Percentiles rank a stretch among this genome's conserved stretches.
These are phyloP conservation scores for Chloroclystis v-ata DNA, from an alignment of 2,888 invertebrate genomes.

Conservation along the genomic window DNA sequence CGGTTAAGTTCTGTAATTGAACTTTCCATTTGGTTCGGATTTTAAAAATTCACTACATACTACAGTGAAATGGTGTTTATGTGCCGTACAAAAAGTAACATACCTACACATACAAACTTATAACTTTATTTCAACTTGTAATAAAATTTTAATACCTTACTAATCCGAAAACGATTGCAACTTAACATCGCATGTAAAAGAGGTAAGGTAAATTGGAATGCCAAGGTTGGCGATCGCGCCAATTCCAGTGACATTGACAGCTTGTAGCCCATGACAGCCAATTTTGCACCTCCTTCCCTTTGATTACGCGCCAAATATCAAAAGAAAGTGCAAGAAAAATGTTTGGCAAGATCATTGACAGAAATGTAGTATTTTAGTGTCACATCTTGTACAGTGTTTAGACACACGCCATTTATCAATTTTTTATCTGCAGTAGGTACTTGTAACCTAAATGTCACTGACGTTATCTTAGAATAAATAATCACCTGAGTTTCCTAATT, in stretches of 20 bases:
- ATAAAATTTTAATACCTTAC: no score
- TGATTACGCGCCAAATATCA: slow-evolving; percentile 4
- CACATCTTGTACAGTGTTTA: slow-evolving; percentile 8
- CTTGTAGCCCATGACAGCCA: slow-evolving; percentile 11
- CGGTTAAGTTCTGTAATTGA: no score
- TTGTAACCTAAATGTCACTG: slow-evolving; percentile 16
- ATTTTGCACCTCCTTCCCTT: slow-evolving; percentile 13
- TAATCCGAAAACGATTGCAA: no score
- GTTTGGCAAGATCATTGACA: slow-evolving; percentile 13
- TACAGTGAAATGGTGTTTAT: no score
- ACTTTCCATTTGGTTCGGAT: no score
- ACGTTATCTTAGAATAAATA: slow-evolving; percentile 24
- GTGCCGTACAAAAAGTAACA: no score
- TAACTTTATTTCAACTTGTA: no score
- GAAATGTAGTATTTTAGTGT: slow-evolving; percentile 15
- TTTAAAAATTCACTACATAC: no score
- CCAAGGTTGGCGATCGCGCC: not conserved
- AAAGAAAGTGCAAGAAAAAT: slow-evolving; percentile 7
- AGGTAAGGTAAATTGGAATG: not conserved
- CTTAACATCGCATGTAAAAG: no score
- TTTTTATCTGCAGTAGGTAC: slow-evolving; percentile 3
- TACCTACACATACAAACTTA: no score
- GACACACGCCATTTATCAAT: slow-evolving; percentile 13
- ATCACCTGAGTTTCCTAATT: slow-evolving; percentile 26
- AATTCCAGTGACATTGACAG: slow-evolving; percentile 16